A percentile compares a stretch with the other conserved stretches of the same genome.
Evolutionary conservation across 2,113 vertebrate species (phyloP).

Genomic region (Furnarius figulus): DNA sequence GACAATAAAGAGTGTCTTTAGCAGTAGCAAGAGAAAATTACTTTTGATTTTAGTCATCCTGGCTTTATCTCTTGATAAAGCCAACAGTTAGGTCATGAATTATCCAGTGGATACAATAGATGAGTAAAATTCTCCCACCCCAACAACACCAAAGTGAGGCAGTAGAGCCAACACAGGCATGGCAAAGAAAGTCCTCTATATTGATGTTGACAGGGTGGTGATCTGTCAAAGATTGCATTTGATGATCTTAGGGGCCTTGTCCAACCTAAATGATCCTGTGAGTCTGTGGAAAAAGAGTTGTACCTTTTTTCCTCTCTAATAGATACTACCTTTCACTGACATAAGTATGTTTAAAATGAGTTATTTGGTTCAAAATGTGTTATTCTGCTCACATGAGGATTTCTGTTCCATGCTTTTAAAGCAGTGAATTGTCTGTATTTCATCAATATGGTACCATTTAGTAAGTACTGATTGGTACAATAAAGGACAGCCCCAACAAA

Average conservation of each 20-base stretch:
- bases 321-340: not conserved
- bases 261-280: not conserved
- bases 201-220: not conserved
- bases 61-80: not conserved
- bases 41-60: not conserved
- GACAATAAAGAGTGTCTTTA: not conserved
- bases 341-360: not conserved
- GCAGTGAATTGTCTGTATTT: not conserved
- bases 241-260: not conserved
- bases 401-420: not conserved
- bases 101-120: not conserved
- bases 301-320: not conserved
- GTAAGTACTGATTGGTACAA: not conserved
- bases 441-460: not conserved
- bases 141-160: not conserved
- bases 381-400: not conserved
- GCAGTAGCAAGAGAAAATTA: not conserved
- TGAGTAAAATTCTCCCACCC: not conserved
- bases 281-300: not conserved
- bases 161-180: not conserved
- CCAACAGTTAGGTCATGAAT: not conserved
- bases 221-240: not conserved
- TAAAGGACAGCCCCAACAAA: not conserved
- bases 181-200: not conserved
- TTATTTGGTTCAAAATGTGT: not conserved